These are phyloP conservation scores for Drosophila anceps DNA, from an alignment of 2,888 invertebrate species.

Conservation along the genomic window DNA sequence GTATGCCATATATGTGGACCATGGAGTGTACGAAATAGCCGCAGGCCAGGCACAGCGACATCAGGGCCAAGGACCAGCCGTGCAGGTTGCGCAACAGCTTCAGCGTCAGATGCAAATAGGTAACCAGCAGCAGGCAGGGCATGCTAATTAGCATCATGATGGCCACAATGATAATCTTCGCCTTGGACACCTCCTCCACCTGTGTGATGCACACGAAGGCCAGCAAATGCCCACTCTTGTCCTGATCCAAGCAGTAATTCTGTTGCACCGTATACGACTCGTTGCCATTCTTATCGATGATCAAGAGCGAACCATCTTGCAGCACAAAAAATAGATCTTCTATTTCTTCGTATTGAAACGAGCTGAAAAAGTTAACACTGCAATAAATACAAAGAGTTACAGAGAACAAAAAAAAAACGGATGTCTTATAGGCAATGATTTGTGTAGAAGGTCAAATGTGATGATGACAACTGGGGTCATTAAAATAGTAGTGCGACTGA, in stretches of 20 bases:
- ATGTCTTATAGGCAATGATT: no score
- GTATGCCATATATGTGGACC: slow-evolving; percentile 81
- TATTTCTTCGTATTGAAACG: slow-evolving; percentile 70
- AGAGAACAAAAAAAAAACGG: slow-evolving; percentile 7
- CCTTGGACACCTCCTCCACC: slow-evolving; percentile 69
- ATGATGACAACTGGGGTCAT: no score
- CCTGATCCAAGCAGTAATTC: slow-evolving; percentile 84
- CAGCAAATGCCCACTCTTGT: slow-evolving; percentile 78
- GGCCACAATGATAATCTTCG: slow-evolving; percentile 63
- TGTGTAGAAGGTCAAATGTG: no score
- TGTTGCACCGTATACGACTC: slow-evolving; percentile 77
- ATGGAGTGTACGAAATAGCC: slow-evolving; percentile 83
- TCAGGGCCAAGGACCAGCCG: slow-evolving; percentile 82
- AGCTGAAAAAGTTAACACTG: slow-evolving; percentile 62
- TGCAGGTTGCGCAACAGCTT: slow-evolving; percentile 81
- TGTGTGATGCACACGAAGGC: slow-evolving; percentile 84
- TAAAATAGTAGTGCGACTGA: no score
- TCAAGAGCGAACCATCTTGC: slow-evolving; percentile 83
- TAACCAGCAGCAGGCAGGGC: slow-evolving; percentile 81
- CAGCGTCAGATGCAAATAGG: slow-evolving; percentile 80
- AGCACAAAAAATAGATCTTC: slow-evolving; percentile 82
- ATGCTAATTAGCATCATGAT: slow-evolving; percentile 84
- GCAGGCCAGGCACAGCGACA: slow-evolving; percentile 82
- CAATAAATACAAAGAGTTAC: slow-evolving; percentile 48
- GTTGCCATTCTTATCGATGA: slow-evolving; percentile 82